Evolutionary conservation across 2,888 invertebrate genomes (phyloP), one percentile per base, ranked within the genome.

Genomic region (Folsomia manolachei): DNA sequence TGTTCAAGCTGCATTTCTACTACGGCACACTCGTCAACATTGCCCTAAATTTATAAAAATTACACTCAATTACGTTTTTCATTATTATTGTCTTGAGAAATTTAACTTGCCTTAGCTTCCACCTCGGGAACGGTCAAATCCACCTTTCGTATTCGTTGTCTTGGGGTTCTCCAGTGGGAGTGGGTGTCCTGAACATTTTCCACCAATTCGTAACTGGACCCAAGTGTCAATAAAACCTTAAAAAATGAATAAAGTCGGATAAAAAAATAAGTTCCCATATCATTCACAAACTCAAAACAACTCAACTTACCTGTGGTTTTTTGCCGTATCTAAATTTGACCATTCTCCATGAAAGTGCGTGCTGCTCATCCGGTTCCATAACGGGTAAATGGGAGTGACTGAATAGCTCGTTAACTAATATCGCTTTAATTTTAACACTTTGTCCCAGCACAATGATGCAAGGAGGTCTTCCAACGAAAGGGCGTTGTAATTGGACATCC

Each of bases 361-460:
- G 4, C 24, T 67, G 39, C 14, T 77, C 77, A 0, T 72, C 66
- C 1, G 79, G 74, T 61, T 81, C 76, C 70, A 80, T 83, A 0
- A 87, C 78, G 56, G 93, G 93, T 73, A 93, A 84, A 73, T 93
- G 84, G 25, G 86, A 84, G 72, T 88, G 85, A 0, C 89, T 89
- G 68, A 94, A 86, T 64, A 94, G 84, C 73, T 88, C 88, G 83
- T 94, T 93, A 19, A 91, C 87, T 70, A 94, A 85, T 9, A 89
- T 84, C 0, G 90, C 90, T 81, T 90, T 89, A 0, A 90, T 90
- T 75, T 88, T 87, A n/a, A 87, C 87, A 70, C 87, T 88, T 79
- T 89, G 90, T 27, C 93, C 93, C 74, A 91, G 85, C 14, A 93
- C 84, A n/a, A 93, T 87, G 66, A 93, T 85, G 11, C 90, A 89